Evolutionary conservation across 2,113 vertebrate species (phyloP).

Genomic region (Austrofundulus limnaeus): DNA sequence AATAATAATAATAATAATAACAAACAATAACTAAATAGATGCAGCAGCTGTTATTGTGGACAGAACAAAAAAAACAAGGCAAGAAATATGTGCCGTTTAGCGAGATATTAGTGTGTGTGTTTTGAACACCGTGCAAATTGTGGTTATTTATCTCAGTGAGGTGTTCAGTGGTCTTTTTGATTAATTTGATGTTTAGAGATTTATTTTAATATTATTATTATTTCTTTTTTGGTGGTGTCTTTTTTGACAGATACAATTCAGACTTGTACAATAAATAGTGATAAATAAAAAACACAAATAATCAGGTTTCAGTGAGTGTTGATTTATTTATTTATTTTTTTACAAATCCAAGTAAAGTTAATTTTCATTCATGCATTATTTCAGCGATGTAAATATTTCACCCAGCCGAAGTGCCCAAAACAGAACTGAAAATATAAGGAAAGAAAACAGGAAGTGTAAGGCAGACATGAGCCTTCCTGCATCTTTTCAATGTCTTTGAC

Average conservation of each 20-base stretch:
- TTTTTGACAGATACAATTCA: slow-evolving; percentile 70
- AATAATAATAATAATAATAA: no score
- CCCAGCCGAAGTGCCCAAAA: slow-evolving; percentile 25
- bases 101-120: slow-evolving; percentile 60
- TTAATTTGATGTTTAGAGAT: slow-evolving; percentile 73
- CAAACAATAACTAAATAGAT: slow-evolving; percentile 11
- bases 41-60: slow-evolving; percentile 31
- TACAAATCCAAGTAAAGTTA: slow-evolving; percentile 30
- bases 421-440: neutral
- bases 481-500: slow-evolving; percentile 20
- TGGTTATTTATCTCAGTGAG: slow-evolving; percentile 70
- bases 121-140: slow-evolving; percentile 73
- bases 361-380: slow-evolving; percentile 18
- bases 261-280: slow-evolving; percentile 74
- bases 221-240: slow-evolving; percentile 69
- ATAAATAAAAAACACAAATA: slow-evolving; percentile 61
- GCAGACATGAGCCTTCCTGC: neutral
- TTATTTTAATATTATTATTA: no score
- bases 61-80: slow-evolving; percentile 29
- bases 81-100: slow-evolving; percentile 57
- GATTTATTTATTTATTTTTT: slow-evolving; percentile 47
- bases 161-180: slow-evolving; percentile 74
- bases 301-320: slow-evolving; percentile 64
- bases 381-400: neutral
- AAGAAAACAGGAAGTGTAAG: neutral